Percentiles rank a stretch among this genome's conserved stretches.
These are phyloP conservation scores for Cybosia mesomella DNA, from an alignment of 2,888 invertebrate species.

Conservation along the genomic window DNA sequence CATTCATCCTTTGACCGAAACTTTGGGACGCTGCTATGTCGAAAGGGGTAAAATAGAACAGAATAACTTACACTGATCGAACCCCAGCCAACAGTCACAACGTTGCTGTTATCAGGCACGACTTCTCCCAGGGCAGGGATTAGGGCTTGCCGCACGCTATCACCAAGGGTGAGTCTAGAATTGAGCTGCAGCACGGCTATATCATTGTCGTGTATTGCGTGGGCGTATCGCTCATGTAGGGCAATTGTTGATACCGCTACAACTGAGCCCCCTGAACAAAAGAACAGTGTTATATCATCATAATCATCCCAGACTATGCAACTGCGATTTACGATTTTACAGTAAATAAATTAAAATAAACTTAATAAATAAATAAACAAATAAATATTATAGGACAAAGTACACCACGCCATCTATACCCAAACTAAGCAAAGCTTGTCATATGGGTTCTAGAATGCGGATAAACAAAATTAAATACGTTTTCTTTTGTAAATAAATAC, in stretches of 20 bases:
- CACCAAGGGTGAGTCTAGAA: constrained; percentile 44
- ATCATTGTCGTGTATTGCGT: constrained; percentile 62
- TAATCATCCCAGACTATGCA: too few relatives aligned
- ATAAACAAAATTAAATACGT: too few relatives aligned
- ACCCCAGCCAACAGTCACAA: constrained; percentile 74
- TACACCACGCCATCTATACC: too few relatives aligned
- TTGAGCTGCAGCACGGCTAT: constrained; percentile 65
- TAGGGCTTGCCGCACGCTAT: constrained; percentile 40
- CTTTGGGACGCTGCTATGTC: too few relatives aligned
- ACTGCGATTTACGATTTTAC: too few relatives aligned
- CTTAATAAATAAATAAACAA: too few relatives aligned
- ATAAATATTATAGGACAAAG: too few relatives aligned
- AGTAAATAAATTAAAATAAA: too few relatives aligned
- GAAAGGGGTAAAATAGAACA: neutral
- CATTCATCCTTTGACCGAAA: too few relatives aligned
- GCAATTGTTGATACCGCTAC: constrained; percentile 57
- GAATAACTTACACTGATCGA: constrained; percentile 60
- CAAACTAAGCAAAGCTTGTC: too few relatives aligned
- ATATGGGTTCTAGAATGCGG: too few relatives aligned
- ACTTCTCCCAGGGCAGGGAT: constrained; percentile 55
- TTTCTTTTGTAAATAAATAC: too few relatives aligned
- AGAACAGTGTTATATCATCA: neutral
- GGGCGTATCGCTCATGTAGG: constrained; percentile 67
- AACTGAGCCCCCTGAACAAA: constrained; percentile 60
- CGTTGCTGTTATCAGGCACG: constrained; percentile 58